Conservation (phyloP, 2,113 vertebrate genomes). For the Thamnophis sirtalis region DNA sequence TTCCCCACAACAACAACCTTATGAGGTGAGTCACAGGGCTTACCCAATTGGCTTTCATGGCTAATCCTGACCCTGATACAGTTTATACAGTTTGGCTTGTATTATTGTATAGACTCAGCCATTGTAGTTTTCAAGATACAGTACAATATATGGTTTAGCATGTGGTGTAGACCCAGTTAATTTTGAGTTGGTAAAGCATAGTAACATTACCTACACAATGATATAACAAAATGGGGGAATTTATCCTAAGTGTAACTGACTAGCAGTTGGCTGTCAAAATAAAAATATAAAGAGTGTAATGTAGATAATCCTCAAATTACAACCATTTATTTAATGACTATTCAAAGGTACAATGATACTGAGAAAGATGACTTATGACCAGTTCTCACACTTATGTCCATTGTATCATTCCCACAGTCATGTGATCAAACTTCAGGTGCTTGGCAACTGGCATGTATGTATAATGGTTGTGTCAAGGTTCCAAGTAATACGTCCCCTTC, state of each 20-base stretch:
- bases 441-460: neutral
- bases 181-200: neutral
- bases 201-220: neutral
- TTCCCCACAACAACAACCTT: neutral
- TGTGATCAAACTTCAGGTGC: no score
- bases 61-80: neutral
- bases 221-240: neutral
- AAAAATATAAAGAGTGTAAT: neutral
- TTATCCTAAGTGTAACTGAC: neutral
- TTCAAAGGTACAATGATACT: neutral
- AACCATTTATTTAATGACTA: neutral
- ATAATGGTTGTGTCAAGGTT: neutral
- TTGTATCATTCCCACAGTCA: neutral
- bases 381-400: neutral
- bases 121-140: neutral
- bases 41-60: neutral
- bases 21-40: neutral
- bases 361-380: no score
- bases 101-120: neutral
- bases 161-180: neutral
- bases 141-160: neutral
- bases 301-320: neutral
- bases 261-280: no score
- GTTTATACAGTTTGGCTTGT: neutral
- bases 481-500: no score